Evolutionary conservation across 1,140 invertebrate species (phyloP).

Genomic region (Anastrepha ludens): DNA sequence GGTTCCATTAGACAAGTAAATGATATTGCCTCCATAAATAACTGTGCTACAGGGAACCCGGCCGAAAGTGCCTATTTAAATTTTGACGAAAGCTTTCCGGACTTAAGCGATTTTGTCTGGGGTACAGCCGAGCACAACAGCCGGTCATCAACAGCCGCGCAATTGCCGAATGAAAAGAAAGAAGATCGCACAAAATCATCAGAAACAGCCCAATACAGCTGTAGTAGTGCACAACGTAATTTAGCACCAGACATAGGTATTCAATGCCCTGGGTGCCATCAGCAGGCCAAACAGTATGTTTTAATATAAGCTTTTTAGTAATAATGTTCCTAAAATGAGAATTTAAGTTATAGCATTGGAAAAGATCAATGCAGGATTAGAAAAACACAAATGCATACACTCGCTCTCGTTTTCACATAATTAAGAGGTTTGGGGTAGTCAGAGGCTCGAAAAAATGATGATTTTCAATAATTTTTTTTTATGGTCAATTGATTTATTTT

Average conservation of each 20-base stretch:
- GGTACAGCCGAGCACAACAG: background rate
- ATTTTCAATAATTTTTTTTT: too few species aligned
- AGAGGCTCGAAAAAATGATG: too few species aligned
- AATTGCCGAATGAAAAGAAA: background rate
- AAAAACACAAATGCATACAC: too few species aligned
- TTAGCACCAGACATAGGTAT: slow-evolving; percentile 46
- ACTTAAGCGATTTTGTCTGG: slow-evolving; percentile 34
- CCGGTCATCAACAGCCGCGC: background rate
- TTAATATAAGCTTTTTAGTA: slow-evolving; percentile 23
- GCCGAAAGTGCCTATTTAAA: background rate
- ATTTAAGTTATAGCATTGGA: too few species aligned
- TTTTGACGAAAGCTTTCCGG: background rate
- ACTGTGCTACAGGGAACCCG: background rate
- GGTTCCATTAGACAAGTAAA: background rate
- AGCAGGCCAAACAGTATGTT: slow-evolving; percentile 61
- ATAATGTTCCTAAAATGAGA: too few species aligned
- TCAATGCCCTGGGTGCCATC: slow-evolving; percentile 67
- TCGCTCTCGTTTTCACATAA: too few species aligned
- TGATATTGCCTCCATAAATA: background rate
- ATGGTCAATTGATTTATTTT: too few species aligned
- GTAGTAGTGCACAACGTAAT: background rate
- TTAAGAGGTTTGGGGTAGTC: too few species aligned
- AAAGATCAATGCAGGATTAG: too few species aligned
- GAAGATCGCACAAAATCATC: background rate
- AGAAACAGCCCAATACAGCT: background rate